phyloP scores from a whole-genome alignment of 1,140 invertebrate species.

The Sarcophaga bullata region DNA sequence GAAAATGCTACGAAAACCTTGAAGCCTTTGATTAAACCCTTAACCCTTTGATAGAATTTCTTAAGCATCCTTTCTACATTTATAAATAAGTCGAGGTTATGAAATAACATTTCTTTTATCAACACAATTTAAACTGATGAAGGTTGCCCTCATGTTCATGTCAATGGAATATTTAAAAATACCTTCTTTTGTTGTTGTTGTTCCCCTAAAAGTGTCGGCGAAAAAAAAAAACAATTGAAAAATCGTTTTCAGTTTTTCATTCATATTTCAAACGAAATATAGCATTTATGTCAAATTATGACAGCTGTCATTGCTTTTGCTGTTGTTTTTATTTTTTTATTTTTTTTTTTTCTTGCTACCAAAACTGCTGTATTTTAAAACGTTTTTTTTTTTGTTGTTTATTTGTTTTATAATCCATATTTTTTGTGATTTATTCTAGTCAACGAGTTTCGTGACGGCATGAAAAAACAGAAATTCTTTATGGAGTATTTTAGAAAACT shows the following conservation, averaged over 20 bases:
- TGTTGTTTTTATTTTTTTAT: too few relatives aligned
- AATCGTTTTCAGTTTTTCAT: background rate
- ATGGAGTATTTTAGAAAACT: background rate
- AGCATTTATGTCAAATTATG: constrained; percentile 15
- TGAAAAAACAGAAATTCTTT: background rate
- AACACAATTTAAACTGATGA: background rate
- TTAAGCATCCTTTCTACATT: too few relatives aligned
- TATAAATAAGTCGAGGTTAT: too few relatives aligned
- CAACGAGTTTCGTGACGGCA: constrained; percentile 1
- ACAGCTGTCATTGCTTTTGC: background rate
- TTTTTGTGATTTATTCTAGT: background rate
- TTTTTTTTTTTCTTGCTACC: background rate
- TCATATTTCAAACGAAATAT: background rate
- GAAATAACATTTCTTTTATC: too few relatives aligned
- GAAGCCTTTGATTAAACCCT: too few relatives aligned
- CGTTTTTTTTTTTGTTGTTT: background rate
- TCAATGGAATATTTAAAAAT: background rate
- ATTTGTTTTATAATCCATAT: background rate
- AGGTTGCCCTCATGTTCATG: background rate
- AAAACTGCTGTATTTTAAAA: background rate
- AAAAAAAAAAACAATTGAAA: background rate
- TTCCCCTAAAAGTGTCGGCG: background rate
- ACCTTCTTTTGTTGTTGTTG: too few relatives aligned
- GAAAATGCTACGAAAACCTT: too few relatives aligned
- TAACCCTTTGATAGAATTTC: too few relatives aligned